These are phyloP conservation scores for Heliconius hermathena DNA, from an alignment of 1,140 invertebrate species.

Conservation along the genomic window DNA sequence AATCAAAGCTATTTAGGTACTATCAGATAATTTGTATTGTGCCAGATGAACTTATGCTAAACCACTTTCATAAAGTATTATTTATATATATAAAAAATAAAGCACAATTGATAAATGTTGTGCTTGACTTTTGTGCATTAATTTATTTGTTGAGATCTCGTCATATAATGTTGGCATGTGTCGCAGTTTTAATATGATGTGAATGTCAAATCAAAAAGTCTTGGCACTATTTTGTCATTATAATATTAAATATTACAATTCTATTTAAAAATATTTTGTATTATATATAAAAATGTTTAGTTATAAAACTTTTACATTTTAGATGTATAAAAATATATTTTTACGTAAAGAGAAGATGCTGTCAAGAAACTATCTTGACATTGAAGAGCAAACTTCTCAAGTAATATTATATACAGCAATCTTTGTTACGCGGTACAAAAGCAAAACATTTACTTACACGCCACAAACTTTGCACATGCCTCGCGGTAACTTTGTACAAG, in stretches of 20 bases:
- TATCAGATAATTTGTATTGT: background rate
- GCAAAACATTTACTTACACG: slow-evolving; percentile 20
- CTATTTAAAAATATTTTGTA: background rate
- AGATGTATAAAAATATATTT: background rate
- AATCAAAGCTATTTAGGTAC: background rate
- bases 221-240: background rate
- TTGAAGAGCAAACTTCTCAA: slow-evolving; percentile 6
- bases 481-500: slow-evolving; percentile 17
- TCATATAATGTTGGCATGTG: slow-evolving; percentile 5
- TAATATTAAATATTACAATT: background rate
- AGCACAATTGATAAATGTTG: no score
- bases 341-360: background rate
- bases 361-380: background rate
- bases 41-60: background rate
- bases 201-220: background rate
- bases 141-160: background rate
- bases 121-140: background rate
- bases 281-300: no score
- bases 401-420: slow-evolving; percentile 1
- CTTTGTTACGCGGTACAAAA: slow-evolving; percentile 2
- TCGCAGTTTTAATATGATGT: background rate
- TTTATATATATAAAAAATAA: no score
- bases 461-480: slow-evolving; percentile 17
- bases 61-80: background rate
- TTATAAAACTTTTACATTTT: no score